Percentiles rank a stretch among this genome's conserved stretches.
Evolutionary conservation across 2,113 vertebrate species (phyloP).

Genomic region (Nannobrachium achirus): DNA sequence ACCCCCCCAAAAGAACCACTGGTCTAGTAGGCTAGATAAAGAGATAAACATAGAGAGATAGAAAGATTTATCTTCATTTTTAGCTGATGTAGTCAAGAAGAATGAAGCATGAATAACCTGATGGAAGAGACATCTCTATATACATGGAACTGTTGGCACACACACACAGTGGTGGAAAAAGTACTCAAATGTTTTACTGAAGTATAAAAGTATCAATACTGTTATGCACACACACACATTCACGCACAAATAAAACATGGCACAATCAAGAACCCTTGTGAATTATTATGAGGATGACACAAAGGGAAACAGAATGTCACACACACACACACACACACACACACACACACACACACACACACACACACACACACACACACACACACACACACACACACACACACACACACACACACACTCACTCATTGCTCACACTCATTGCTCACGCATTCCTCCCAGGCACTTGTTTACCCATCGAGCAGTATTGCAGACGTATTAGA

Average conservation of each 20-base stretch:
- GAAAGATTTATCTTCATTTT: not conserved
- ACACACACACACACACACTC: conserved; percentile 1
- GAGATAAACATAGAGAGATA: too few relatives aligned
- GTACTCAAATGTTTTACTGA: too few relatives aligned
- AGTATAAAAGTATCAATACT: too few relatives aligned
- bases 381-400: conserved; percentile 13
- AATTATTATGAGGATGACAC: not conserved
- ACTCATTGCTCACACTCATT: too few relatives aligned
- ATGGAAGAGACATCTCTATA: not conserved
- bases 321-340: not conserved
- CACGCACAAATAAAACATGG: not conserved
- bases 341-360: not conserved
- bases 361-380: conserved; percentile 6
- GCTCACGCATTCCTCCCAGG: not conserved
- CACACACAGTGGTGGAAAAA: too few relatives aligned
- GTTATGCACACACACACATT: conserved; percentile 11
- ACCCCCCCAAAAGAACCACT: too few relatives aligned
- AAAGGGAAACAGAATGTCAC: not conserved
- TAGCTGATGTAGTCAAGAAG: not conserved
- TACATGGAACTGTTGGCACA: not conserved
- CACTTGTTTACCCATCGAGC: conserved; percentile 63
- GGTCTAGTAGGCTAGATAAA: too few relatives aligned
- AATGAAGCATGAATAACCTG: not conserved
- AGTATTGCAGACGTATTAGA: conserved; percentile 62
- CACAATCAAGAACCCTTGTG: not conserved